Evolutionary conservation across 2,888 invertebrate genomes (phyloP).

Genomic region (Oscheius myriophilus): DNA sequence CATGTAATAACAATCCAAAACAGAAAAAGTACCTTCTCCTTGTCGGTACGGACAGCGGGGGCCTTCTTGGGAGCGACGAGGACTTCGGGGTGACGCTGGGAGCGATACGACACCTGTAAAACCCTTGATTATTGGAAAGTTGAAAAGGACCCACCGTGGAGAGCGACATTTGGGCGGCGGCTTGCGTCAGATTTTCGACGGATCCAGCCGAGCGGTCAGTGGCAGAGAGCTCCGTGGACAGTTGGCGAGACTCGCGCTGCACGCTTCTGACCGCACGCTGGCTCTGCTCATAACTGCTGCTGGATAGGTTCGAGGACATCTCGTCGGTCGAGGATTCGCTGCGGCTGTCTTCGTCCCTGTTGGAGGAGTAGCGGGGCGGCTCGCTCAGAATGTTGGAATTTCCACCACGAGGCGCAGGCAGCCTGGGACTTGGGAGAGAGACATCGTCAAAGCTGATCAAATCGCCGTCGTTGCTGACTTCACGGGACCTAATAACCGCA

Average conservation of each 20-base stretch:
- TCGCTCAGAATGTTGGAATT: too few species aligned
- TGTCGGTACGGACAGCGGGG: slow-evolving; percentile 21
- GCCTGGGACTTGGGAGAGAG: neutral
- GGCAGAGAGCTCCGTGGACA: too few species aligned
- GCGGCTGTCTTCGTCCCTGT: slow-evolving; percentile 1
- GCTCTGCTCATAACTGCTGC: too few species aligned
- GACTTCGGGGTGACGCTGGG: slow-evolving; percentile 17
- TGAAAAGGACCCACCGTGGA: neutral
- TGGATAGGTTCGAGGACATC: too few species aligned
- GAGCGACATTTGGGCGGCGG: neutral
- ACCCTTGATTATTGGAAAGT: neutral
- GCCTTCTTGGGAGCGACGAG: slow-evolving; percentile 24
- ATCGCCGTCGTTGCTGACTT: neutral
- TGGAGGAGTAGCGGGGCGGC: neutral
- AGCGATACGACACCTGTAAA: neutral
- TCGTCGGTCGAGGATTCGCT: neutral
- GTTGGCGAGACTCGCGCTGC: too few species aligned
- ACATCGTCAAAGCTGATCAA: slow-evolving; percentile 2
- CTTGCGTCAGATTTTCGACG: neutral
- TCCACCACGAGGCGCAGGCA: too few species aligned
- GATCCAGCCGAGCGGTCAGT: neutral
- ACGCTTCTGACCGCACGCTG: neutral
- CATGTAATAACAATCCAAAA: too few species aligned
- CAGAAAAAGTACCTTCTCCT: slow-evolving; percentile 10
- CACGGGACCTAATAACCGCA: too few species aligned